Evolutionary conservation across 2,888 invertebrate genomes (phyloP).

Genomic region (Macrophya alboannulata): DNA sequence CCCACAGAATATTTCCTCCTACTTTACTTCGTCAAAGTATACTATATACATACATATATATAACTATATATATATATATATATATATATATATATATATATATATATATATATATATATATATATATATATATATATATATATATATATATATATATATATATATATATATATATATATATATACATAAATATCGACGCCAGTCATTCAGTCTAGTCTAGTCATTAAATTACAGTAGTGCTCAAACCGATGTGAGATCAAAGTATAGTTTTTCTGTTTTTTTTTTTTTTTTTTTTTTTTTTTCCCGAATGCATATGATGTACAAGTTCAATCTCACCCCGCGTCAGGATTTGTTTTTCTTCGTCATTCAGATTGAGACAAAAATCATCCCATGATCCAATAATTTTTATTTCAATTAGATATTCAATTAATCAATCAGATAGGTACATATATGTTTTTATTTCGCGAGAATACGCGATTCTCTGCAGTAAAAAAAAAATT

Average conservation of each 20-base stretch:
- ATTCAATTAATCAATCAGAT: too few relatives aligned
- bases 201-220: neutral
- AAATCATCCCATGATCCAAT: neutral
- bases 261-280: neutral
- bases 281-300: neutral
- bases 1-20: neutral
- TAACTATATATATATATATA: neutral
- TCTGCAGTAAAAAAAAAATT: neutral
- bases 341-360: neutral
- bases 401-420: neutral
- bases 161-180: neutral
- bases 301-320: neutral
- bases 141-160: neutral
- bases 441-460: too few relatives aligned
- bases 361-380: neutral
- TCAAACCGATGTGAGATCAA: neutral
- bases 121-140: neutral
- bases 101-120: neutral
- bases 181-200: neutral
- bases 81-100: neutral
- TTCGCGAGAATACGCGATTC: neutral
- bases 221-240: neutral
- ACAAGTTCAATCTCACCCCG: neutral
- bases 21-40: neutral
- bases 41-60: too few relatives aligned